Base-by-base conservation (phyloP, 1,140 invertebrate species). In the Nasonia giraulti region DNA sequence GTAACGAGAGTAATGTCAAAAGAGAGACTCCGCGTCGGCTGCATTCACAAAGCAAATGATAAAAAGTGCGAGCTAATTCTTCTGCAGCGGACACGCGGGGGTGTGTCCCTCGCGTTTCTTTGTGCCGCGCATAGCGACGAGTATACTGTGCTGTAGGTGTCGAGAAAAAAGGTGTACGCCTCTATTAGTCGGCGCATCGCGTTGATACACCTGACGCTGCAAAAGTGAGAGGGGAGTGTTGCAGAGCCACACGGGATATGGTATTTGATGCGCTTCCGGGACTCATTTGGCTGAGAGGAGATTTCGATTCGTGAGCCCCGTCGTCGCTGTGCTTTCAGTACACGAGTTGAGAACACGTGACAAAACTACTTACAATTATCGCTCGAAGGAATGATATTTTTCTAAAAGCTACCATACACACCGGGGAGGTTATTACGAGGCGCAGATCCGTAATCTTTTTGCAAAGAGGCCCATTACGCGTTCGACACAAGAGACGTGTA, bases 51-150 rank as follows among this genome's bases (percentile, higher is more conserved):
- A 40, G 73, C 8, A 20, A 37, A 40, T 33, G 33, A 17, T 17
- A 74, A 74, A 74, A 74, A 40, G 73, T 37, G 37, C 37, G 37
- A 40, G 5, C 73, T 74, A 74, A 74, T 74, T 74, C 33, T 23
- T 73, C 27, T 27, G 27, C 31, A 73, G 31, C 31, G 69, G 27
- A 0, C 40, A 23, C 31, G 12, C 11, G n/a, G 2, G 62, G 0
- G n/a, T n/a, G n/a, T 23, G 27, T 33, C 31, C 14, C 69, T 33
- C 69, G 23, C 47, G 47, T 11, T 50, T 33, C 31, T 33, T 74
- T 33, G 11, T 74, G 17, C 20, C 17, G 55, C 23, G 2, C 31
- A 3, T 27, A 4, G 8, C 23, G 8, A 66, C 20, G 17, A 27
- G 27, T 27, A 27, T 27, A 27, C 27, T 66, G 2, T 23, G 62